Percentiles rank a stretch among this genome's conserved stretches.
Evolutionary conservation across 2,888 invertebrate species (phyloP).

Genomic region (Aspidiotus rigidus): DNA sequence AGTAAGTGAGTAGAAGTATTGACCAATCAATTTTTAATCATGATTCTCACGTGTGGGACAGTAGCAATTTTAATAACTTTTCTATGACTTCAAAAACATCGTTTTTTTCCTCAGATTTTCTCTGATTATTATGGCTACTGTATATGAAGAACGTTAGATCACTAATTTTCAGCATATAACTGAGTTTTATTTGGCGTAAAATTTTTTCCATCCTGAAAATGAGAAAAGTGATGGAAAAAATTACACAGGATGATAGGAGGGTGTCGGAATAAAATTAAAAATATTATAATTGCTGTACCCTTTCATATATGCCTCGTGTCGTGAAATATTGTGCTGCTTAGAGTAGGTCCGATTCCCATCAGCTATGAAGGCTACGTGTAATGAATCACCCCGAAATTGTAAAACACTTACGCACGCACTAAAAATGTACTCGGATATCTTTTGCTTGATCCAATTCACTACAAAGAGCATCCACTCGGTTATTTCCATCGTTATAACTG

Average conservation of each 20-base stretch:
- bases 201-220: slow-evolving; percentile 17
- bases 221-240: not conserved
- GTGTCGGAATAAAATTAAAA: not conserved
- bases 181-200: not conserved
- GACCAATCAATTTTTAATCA: not conserved
- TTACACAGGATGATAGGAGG: not conserved
- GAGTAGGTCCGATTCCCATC: slow-evolving; percentile 20
- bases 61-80: slow-evolving; percentile 13
- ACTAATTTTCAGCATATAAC: not conserved
- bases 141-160: slow-evolving; percentile 13
- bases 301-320: slow-evolving; percentile 3
- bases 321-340: not conserved
- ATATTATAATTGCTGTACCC: slow-evolving; percentile 14
- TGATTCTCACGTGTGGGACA: slow-evolving; percentile 14
- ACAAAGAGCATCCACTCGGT: too few relatives aligned
- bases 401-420: not conserved
- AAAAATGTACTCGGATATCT: not conserved
- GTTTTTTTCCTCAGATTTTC: slow-evolving; percentile 16
- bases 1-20: not conserved
- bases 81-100: slow-evolving; percentile 10
- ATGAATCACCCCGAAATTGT: not conserved
- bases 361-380: slow-evolving; percentile 13
- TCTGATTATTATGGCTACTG: slow-evolving; percentile 16
- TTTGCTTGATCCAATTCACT: too few relatives aligned
- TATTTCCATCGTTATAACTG: too few relatives aligned